These are phyloP conservation scores for Cephus pulcher DNA, from an alignment of 2,888 invertebrate genomes.

Conservation along the genomic window DNA sequence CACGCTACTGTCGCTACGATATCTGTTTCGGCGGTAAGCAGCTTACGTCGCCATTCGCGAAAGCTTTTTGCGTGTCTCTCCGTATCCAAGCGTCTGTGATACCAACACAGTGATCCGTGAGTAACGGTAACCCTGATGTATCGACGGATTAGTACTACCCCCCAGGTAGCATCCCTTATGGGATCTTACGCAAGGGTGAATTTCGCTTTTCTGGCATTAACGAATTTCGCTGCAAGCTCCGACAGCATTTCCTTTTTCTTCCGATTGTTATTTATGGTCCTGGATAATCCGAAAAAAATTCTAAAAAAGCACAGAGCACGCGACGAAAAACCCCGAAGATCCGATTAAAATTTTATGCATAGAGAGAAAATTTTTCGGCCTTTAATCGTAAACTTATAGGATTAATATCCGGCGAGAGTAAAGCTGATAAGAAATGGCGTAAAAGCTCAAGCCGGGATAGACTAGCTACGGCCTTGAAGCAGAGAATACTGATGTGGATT, in stretches of 20 bases:
- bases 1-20: background rate
- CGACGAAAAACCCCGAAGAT: background rate
- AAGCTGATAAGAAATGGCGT: background rate
- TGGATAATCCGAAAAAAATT: background rate
- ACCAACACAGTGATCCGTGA: background rate
- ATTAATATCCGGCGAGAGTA: background rate
- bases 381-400: background rate
- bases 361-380: background rate
- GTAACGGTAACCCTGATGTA: slow-evolving; percentile 32
- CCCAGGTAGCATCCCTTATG: background rate
- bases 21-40: background rate
- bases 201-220: background rate
- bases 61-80: background rate
- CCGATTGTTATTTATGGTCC: background rate
- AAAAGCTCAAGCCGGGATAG: background rate
- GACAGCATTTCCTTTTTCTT: background rate
- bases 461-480: background rate
- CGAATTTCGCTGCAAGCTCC: background rate
- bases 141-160: slow-evolving; percentile 30
- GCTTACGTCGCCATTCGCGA: background rate
- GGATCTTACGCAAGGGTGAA: background rate
- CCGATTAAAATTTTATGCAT: background rate
- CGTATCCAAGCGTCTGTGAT: background rate
- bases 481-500: slow-evolving; percentile 3
- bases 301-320: background rate